A percentile compares a stretch with the other conserved stretches of the same genome.
These are phyloP conservation scores for Nesometra sesokonis DNA, from an alignment of 35 echinoderm and acorn worm species.

Conservation along the genomic window DNA sequence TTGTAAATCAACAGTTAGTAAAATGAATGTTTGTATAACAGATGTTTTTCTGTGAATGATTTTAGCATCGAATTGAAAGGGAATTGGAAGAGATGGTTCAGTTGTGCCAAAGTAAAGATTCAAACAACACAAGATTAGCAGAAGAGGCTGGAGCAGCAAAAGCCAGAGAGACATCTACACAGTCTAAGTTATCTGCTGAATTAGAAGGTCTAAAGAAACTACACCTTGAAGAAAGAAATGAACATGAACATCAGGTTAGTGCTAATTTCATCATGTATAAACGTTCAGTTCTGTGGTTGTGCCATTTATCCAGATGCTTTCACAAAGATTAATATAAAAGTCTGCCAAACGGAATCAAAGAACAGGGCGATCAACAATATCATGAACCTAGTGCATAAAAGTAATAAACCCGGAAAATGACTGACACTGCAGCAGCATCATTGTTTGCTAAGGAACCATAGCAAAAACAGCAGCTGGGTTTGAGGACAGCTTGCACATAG, in stretches of 20 bases:
- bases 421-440: too few species aligned
- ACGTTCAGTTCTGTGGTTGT: too few species aligned
- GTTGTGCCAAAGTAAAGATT: conserved; percentile 50
- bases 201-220: conserved; percentile 39
- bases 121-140: conserved; percentile 39
- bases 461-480: too few species aligned
- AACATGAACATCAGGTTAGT: conserved; percentile 66
- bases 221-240: conserved; percentile 37
- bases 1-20: neutral
- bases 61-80: conserved; percentile 42
- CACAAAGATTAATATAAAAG: too few species aligned
- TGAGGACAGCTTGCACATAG: too few species aligned
- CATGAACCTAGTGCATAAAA: too few species aligned
- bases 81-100: conserved; percentile 62
- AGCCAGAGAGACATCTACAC: conserved; percentile 47
- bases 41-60: too few species aligned
- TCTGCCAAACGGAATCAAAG: too few species aligned
- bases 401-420: too few species aligned
- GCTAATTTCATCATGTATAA: neutral
- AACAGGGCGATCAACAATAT: too few species aligned
- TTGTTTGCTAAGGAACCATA: too few species aligned
- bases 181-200: conserved; percentile 55
- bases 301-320: too few species aligned
- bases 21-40: neutral
- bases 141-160: conserved; percentile 51